Conservation (phyloP, 2,888 invertebrate genomes). For the Diarsia dahlii region DNA sequence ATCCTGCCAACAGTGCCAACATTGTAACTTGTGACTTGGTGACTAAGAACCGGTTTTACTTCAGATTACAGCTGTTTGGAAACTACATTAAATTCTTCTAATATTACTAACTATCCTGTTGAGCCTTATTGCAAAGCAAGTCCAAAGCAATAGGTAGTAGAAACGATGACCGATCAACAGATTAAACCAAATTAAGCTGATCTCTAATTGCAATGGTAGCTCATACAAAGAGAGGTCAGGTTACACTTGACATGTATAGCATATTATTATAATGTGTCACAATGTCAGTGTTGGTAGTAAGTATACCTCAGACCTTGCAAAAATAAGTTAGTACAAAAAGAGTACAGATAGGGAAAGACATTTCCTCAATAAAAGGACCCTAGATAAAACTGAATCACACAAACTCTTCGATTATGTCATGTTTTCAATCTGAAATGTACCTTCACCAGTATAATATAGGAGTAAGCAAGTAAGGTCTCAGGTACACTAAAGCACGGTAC, state of each 20-base stretch:
- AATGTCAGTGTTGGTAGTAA: background rate
- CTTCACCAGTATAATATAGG: background rate
- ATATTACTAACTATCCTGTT: slow-evolving; percentile 31
- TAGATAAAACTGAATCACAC: background rate
- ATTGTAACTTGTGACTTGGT: slow-evolving; percentile 12
- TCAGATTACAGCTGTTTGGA: slow-evolving; percentile 11
- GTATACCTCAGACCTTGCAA: background rate
- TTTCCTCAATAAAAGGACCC: background rate
- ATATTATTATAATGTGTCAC: too few species aligned
- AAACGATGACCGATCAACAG: too few species aligned
- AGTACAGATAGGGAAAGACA: too few species aligned
- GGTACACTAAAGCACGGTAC: slow-evolving; percentile 18
- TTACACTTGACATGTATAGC: too few species aligned
- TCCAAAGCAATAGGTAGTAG: too few species aligned
- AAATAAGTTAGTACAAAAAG: background rate
- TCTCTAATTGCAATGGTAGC: too few species aligned
- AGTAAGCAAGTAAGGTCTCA: background rate
- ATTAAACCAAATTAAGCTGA: too few species aligned
- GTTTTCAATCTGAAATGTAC: background rate
- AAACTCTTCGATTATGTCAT: background rate
- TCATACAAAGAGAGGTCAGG: too few species aligned
- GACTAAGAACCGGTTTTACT: slow-evolving; percentile 34
- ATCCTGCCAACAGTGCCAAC: background rate
- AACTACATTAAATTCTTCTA: slow-evolving; percentile 19
- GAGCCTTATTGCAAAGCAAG: background rate